Conservation (phyloP, 1,140 invertebrate species). For the Mylabris phalerata region DNA sequence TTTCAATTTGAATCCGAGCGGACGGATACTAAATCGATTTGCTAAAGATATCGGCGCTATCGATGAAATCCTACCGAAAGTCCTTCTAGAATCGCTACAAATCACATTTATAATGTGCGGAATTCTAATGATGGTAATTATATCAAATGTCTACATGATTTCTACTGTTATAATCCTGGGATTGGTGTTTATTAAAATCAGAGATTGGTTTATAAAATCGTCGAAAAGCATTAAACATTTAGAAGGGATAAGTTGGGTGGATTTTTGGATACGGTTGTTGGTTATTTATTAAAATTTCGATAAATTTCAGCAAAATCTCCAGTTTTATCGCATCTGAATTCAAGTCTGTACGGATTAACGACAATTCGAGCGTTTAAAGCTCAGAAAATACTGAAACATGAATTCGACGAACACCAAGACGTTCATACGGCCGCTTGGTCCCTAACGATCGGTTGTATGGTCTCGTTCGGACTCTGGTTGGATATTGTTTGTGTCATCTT, state of each 20-base stretch:
- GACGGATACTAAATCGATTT: conserved; percentile 67
- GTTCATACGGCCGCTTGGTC: conserved; percentile 45
- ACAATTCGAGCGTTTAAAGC: conserved; percentile 80
- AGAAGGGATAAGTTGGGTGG: conserved; percentile 44
- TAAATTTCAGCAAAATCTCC: conserved; percentile 59
- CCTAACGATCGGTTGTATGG: conserved; percentile 61
- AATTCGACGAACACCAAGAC: conserved; percentile 38
- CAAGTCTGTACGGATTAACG: conserved; percentile 77
- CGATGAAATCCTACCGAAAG: conserved; percentile 74
- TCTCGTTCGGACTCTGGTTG: conserved; percentile 73
- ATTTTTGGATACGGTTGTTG: background rate
- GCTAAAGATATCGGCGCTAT: conserved; percentile 70
- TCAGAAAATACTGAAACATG: conserved; percentile 50
- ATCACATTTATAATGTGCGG: conserved; percentile 49
- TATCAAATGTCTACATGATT: conserved; percentile 65
- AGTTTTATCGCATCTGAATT: conserved; percentile 79
- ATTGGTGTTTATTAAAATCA: conserved; percentile 45
- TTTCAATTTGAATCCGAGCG: conserved; percentile 79
- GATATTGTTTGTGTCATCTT: conserved; percentile 65
- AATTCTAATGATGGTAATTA: conserved; percentile 56
- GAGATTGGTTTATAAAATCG: conserved; percentile 53
- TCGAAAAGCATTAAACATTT: conserved; percentile 51
- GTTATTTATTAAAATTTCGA: background rate
- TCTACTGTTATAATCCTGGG: conserved; percentile 49
- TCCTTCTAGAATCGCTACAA: conserved; percentile 60